Conservation (phyloP, 2,888 invertebrate species). For the Torymus texanus region DNA sequence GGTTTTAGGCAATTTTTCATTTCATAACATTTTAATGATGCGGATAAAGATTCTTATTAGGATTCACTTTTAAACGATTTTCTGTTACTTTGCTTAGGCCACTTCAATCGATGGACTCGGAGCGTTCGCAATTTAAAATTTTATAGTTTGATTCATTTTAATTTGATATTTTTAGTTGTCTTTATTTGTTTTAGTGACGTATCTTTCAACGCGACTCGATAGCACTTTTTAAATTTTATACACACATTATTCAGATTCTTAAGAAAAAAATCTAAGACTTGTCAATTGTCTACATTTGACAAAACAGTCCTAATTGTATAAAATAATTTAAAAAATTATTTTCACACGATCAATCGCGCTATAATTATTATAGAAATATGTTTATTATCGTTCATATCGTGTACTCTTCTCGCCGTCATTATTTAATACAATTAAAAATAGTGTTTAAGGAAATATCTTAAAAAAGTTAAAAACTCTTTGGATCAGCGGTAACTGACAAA, state of each 20-base stretch:
- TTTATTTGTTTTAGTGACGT: conserved; percentile 25
- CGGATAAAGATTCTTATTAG: conserved; percentile 13
- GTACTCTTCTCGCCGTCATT: conserved; percentile 11
- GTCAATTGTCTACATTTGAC: conserved; percentile 2
- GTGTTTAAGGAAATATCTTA: conserved; percentile 39
- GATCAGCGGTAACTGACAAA: conserved; percentile 46
- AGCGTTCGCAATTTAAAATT: conserved; percentile 35
- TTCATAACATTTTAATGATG: conserved; percentile 26
- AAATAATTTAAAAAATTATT: conserved; percentile 37
- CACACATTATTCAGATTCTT: conserved; percentile 5
- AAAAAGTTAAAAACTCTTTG: conserved; percentile 55
- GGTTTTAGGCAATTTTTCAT: conserved; percentile 32
- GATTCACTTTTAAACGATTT: conserved; percentile 10
- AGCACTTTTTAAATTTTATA: conserved; percentile 20
- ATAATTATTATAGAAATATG: conserved; percentile 1
- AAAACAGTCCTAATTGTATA: conserved; percentile 18
- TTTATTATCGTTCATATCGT: conserved; percentile 7
- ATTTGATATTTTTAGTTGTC: conserved; percentile 18
- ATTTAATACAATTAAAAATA: conserved; percentile 47
- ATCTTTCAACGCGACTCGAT: conserved; percentile 15
- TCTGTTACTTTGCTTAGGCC: conserved; percentile 43
- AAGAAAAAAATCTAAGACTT: conserved; percentile 23
- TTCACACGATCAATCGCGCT: conserved; percentile 21
- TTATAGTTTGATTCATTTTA: conserved; percentile 32
- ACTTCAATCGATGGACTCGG: conserved; percentile 51